Conservation (phyloP, 2,888 invertebrate genomes). For the Aphrophora alni region DNA sequence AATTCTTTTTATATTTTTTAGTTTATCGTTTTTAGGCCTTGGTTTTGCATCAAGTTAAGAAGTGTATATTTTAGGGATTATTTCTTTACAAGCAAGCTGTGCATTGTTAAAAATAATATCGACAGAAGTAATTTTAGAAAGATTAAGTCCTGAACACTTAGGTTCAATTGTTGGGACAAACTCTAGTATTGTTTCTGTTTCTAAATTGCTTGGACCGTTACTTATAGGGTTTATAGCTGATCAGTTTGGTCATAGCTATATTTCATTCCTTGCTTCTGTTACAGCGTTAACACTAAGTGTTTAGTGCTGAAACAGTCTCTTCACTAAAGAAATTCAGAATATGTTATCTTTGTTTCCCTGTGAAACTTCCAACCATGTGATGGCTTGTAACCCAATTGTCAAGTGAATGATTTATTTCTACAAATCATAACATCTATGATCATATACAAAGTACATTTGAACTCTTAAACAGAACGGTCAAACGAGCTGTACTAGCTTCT, state of each 20-base stretch:
- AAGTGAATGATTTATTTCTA: too few species aligned
- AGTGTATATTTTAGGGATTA: conserved; percentile 61
- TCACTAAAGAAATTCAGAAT: too few species aligned
- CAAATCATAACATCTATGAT: too few species aligned
- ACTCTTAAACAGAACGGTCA: too few species aligned
- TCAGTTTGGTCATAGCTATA: conserved; percentile 61
- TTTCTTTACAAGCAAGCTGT: conserved; percentile 65
- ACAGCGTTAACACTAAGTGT: background rate
- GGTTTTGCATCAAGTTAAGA: conserved; percentile 60
- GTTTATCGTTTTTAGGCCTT: conserved; percentile 61
- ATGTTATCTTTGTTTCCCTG: too few species aligned
- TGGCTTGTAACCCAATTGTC: too few species aligned
- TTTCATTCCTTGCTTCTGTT: conserved; percentile 55
- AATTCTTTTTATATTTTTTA: conserved; percentile 64
- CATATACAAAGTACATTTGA: too few species aligned
- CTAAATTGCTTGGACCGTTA: conserved; percentile 67
- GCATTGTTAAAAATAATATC: conserved; percentile 65
- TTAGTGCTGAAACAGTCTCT: too few species aligned
- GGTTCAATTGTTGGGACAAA: conserved; percentile 70
- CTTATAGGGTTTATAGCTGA: conserved; percentile 65
- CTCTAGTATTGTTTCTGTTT: conserved; percentile 67
- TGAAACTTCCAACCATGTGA: too few species aligned
- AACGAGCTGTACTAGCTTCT: too few species aligned
- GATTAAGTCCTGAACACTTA: conserved; percentile 61
- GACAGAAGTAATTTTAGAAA: conserved; percentile 66